Evolutionary conservation across 2,797 vertebrate species (phyloP).

Genomic region (Amniataba percoides): DNA sequence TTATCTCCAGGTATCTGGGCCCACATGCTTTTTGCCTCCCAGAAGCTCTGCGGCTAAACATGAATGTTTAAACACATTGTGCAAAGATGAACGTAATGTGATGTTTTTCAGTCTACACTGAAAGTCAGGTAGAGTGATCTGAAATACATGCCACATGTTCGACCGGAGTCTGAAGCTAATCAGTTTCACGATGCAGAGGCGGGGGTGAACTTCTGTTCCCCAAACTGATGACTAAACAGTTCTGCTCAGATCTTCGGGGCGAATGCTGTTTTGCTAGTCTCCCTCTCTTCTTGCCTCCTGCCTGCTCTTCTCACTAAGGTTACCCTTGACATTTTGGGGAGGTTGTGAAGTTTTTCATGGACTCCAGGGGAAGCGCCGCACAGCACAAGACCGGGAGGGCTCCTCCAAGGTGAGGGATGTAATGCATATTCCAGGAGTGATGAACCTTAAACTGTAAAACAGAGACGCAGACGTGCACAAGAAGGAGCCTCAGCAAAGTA

Average conservation of each 20-base stretch:
- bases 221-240: conserved; percentile 32
- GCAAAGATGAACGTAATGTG: background rate
- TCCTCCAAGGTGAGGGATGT: conserved; percentile 62
- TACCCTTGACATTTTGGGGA: conserved; percentile 71
- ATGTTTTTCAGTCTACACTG: background rate
- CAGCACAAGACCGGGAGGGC: conserved; percentile 40
- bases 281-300: conserved; percentile 19
- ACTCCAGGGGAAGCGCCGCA: conserved; percentile 64
- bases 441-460: conserved; percentile 66
- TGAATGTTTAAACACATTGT: background rate
- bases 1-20: conserved; percentile 31
- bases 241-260: conserved; percentile 1
- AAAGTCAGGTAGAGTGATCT: background rate
- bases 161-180: background rate
- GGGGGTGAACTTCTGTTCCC: background rate
- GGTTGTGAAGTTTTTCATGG: conserved; percentile 69
- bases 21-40: background rate
- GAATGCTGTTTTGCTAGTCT: conserved; percentile 23
- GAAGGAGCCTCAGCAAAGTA: conserved; percentile 30
- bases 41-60: background rate
- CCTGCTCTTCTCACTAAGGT: conserved; percentile 65
- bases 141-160: background rate
- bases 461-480: conserved; percentile 45
- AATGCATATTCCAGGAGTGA: conserved; percentile 71
- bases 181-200: background rate